Base-by-base conservation (phyloP, 2,888 invertebrate species). In the Aphodius sticticus region DNA sequence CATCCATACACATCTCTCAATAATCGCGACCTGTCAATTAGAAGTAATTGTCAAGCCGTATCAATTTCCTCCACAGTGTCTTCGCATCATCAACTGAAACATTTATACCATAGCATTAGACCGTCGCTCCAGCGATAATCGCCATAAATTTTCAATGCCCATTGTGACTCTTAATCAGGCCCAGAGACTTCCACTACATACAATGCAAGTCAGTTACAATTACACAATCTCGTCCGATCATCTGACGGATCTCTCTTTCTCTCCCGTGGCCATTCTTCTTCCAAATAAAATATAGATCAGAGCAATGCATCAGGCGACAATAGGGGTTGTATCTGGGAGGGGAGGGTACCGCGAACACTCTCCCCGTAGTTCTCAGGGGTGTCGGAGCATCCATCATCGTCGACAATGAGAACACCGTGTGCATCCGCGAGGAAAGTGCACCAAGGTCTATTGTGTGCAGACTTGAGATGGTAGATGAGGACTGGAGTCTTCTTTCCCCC, bases 361-460 rank as follows among this genome's bases (percentile, higher is more conserved):
- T 36, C 79, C 79, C 79, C 69, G 26, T 72, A 77, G 85, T 86
- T 86, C 86, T 86, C 86, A 86, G 85, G 74, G 85, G 84, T 85
- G 85, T 84, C 85, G 83, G 84, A 84, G 85, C 86, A 86, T 86
- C 86, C 84, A 86, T 86, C 86, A 86, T 86, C 84, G 79, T 84
- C 83, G 82, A 84, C 84, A 85, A 84, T 85, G 84, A 84, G 82
- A 82, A 81, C 76, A 75, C 72, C 74, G 82, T 78, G 76, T 79
- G 81, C 80, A 78, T 80, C 78, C 77, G 74, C 77, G 82, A 74
- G 36, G 74, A 74, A 26, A 35, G 35, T 16, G 74, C 35, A 35
- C 74, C 35, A 15, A 36, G 74, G n/a, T 74, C 37, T 35, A 12
- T 71, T 35, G 16, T 71, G 5, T 15, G 35, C 16, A 26, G 26